These are phyloP conservation scores for Sitobion miscanthi DNA, from an alignment of 1,140 invertebrate species.

Conservation along the genomic window DNA sequence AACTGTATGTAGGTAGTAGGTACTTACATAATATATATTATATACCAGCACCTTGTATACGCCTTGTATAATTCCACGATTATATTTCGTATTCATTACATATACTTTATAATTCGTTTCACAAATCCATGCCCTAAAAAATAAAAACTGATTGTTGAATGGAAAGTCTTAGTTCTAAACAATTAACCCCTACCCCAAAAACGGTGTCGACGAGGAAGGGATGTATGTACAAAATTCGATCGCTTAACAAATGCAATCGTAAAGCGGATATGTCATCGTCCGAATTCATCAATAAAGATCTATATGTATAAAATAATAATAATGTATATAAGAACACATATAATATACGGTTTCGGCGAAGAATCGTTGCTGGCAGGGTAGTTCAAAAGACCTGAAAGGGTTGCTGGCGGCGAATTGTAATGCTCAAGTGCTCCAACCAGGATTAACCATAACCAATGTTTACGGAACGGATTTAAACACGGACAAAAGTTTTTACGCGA, in stretches of 20 bases:
- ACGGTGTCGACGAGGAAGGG: not conserved
- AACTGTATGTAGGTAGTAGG: not conserved
- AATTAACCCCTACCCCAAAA: not conserved
- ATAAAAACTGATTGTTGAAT: not conserved
- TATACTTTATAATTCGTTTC: not conserved
- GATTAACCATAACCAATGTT: conserved; percentile 53
- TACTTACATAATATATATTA: not conserved
- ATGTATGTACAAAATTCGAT: not conserved
- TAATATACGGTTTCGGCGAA: not conserved
- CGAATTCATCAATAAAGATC: conserved; percentile 54
- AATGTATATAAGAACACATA: conserved; percentile 18
- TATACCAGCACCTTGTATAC: not conserved
- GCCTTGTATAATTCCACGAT: too few species aligned
- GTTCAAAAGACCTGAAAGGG: conserved; percentile 30
- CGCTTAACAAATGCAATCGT: not conserved
- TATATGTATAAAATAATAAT: conserved; percentile 30
- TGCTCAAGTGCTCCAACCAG: conserved; percentile 34
- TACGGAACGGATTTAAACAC: conserved; percentile 48
- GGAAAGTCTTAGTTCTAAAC: not conserved
- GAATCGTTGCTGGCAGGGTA: too few species aligned
- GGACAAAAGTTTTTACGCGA: conserved; percentile 53
- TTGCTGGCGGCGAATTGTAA: conserved; percentile 3
- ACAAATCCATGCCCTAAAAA: not conserved
- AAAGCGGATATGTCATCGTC: not conserved
- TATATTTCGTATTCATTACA: conserved; percentile 8